A percentile compares a stretch with the other conserved stretches of the same genome.
Conservation (phyloP, 2,888 invertebrate genomes). For the Eupithecia subumbrata region DNA sequence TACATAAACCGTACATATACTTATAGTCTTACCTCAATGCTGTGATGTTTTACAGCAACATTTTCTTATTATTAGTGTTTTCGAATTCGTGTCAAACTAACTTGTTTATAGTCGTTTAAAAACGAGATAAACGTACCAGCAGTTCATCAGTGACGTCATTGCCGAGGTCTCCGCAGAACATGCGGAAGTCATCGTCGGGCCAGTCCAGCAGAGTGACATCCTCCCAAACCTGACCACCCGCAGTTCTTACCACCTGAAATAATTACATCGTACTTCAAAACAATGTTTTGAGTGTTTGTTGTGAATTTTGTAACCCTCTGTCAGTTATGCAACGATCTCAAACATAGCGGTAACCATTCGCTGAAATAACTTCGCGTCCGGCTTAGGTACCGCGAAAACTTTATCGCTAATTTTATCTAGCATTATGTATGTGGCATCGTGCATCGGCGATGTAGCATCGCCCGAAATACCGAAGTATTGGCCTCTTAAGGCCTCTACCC, state of each 20-base stretch:
- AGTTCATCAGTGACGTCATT: slow-evolving; percentile 99
- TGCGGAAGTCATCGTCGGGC: slow-evolving; percentile 99
- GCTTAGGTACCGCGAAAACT: neutral
- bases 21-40: no score
- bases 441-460: no score
- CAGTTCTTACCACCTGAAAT: slow-evolving; percentile 90
- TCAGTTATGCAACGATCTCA: neutral
- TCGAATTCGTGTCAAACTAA: neutral
- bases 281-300: neutral
- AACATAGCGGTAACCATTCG: neutral
- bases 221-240: slow-evolving; percentile 98
- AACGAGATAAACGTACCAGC: slow-evolving; percentile 75
- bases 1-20: no score
- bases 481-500: no score
- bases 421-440: no score
- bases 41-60: neutral
- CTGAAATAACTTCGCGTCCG: neutral
- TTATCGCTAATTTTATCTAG: no score
- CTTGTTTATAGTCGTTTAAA: neutral
- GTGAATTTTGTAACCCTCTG: neutral
- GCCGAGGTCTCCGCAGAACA: slow-evolving; percentile 99
- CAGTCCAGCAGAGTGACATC: slow-evolving; percentile 96
- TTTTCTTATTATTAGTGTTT: neutral
- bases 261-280: neutral
- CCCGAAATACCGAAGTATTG: no score